A percentile compares a stretch with the other conserved stretches of the same genome.
These are phyloP conservation scores for Lymantria monacha DNA, from an alignment of 2,888 invertebrate genomes.

Conservation along the genomic window DNA sequence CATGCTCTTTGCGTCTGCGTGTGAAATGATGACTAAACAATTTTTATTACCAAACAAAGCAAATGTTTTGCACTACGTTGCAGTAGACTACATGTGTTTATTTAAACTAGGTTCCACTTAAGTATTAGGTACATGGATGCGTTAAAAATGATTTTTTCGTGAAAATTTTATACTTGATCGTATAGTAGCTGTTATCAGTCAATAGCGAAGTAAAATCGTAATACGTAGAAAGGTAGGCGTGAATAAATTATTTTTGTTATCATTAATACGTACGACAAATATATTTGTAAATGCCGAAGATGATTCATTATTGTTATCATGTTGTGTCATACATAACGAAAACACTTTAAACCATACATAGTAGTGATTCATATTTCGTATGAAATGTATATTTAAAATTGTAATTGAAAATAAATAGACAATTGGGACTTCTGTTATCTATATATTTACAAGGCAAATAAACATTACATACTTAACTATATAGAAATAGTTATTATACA, in stretches of 20 bases:
- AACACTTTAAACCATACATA: neutral
- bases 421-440: neutral
- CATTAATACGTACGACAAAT: neutral
- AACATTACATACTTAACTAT: too few relatives aligned
- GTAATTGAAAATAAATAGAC: conserved; percentile 10
- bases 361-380: conserved; percentile 18
- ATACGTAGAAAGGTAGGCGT: too few relatives aligned
- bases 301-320: conserved; percentile 23
- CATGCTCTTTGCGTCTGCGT: conserved; percentile 60
- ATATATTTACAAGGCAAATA: neutral
- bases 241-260: too few relatives aligned
- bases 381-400: neutral
- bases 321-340: conserved; percentile 6
- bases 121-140: too few relatives aligned
- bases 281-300: neutral
- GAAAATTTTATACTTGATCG: conserved; percentile 15
- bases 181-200: conserved; percentile 11
- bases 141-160: neutral
- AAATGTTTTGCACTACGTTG: conserved; percentile 2
- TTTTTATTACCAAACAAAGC: conserved; percentile 27
- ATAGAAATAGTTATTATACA: too few relatives aligned
- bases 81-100: neutral
- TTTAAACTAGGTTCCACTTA: too few relatives aligned
- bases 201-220: neutral
- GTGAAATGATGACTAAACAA: conserved; percentile 56